phyloP scores from a whole-genome alignment of 2,888 invertebrate species.

The Capitulum mitella region DNA sequence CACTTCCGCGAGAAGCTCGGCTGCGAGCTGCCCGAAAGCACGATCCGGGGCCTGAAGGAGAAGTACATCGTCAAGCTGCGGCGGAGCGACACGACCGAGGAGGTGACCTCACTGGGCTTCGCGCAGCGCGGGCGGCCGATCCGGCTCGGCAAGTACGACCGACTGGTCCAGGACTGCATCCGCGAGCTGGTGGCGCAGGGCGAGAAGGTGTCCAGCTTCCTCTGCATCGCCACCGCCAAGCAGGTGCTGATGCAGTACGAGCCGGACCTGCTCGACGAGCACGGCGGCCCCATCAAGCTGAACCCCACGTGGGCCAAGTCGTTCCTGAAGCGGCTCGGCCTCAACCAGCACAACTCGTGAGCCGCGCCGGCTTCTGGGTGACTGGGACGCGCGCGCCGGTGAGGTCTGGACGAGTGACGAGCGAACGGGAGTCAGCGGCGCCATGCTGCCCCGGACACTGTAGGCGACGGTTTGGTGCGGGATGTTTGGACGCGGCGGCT shows the following conservation, averaged over 20 bases:
- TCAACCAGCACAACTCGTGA: constrained; percentile 33
- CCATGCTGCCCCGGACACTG: too few species aligned
- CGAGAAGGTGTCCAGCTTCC: constrained; percentile 40
- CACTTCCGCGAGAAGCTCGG: constrained; percentile 38
- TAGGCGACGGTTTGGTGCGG: too few species aligned
- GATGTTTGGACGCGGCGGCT: too few species aligned
- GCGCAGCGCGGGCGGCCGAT: constrained; percentile 40
- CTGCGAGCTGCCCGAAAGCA: constrained; percentile 39
- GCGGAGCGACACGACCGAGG: constrained; percentile 31
- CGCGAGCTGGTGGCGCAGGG: constrained; percentile 39
- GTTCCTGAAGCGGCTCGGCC: constrained; percentile 40
- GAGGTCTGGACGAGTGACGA: too few species aligned
- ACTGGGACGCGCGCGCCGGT: neutral
- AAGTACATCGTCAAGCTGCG: constrained; percentile 38
- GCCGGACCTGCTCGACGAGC: constrained; percentile 43
- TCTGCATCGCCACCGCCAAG: constrained; percentile 43
- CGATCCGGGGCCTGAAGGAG: constrained; percentile 39
- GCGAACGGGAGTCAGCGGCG: too few species aligned
- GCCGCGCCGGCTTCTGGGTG: neutral
- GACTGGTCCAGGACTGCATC: constrained; percentile 40
- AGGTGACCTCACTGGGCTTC: constrained; percentile 38
- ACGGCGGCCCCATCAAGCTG: constrained; percentile 44
- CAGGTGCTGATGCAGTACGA: constrained; percentile 43
- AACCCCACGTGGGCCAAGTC: constrained; percentile 45
- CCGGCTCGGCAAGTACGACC: constrained; percentile 40